Conservation (phyloP, 2,797 vertebrate genomes). For the Onychomys leucogaster region DNA sequence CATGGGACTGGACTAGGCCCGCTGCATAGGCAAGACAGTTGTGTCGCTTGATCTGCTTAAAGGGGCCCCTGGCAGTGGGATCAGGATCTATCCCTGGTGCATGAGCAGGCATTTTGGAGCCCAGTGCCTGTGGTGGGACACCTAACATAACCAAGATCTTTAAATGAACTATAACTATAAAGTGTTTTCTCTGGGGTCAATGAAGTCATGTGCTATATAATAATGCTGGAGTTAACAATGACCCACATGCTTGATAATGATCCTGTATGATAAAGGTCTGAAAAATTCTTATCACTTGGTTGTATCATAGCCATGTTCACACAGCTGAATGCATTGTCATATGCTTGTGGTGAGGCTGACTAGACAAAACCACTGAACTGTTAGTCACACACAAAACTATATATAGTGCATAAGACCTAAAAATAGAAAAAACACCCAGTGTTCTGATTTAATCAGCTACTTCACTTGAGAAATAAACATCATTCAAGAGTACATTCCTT, state of each 20-base stretch:
- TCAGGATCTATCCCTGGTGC: too few species aligned
- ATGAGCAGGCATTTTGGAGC: too few species aligned
- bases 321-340: not conserved
- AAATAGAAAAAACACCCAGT: not conserved
- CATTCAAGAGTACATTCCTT: not conserved
- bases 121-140: too few species aligned
- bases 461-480: not conserved
- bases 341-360: not conserved
- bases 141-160: not conserved
- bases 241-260: not conserved
- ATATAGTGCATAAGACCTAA: not conserved
- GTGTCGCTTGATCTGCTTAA: too few species aligned
- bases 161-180: not conserved
- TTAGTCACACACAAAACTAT: not conserved
- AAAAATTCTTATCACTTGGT: not conserved
- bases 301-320: not conserved
- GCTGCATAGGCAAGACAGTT: too few species aligned
- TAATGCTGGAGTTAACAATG: not conserved
- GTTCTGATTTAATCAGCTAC: not conserved
- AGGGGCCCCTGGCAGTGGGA: too few species aligned
- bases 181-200: not conserved
- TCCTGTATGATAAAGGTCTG: not conserved
- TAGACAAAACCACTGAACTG: not conserved
- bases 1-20: too few species aligned
- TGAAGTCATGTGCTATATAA: not conserved